phyloP scores from a whole-genome alignment of 35 echinoderm and acorn worm genomes.

The Strongylocentrotus purpuratus region DNA sequence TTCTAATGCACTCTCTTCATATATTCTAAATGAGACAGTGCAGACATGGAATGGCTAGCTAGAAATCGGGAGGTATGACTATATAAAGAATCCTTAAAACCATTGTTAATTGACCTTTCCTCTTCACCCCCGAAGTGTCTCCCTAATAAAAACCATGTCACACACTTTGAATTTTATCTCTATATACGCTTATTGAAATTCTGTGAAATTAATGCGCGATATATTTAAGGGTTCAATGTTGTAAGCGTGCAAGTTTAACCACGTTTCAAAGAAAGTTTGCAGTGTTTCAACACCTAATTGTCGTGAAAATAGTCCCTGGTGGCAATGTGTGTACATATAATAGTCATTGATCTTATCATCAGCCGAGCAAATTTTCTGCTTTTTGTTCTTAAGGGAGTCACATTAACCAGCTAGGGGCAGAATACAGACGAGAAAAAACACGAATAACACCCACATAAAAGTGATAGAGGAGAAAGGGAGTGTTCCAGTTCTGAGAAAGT shows the following conservation, averaged over 20 bases:
- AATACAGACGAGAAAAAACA: not conserved
- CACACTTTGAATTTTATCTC: not conserved
- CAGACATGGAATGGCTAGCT: not conserved
- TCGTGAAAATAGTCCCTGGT: not conserved
- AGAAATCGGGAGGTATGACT: not conserved
- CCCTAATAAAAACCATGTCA: not conserved
- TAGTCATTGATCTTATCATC: slow-evolving; percentile 3
- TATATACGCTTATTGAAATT: not conserved
- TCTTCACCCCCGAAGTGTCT: not conserved
- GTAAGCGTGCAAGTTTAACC: not conserved
- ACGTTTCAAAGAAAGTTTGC: not conserved
- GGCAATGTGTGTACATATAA: not conserved
- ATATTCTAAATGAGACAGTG: not conserved
- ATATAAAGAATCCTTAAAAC: not conserved
- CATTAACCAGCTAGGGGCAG: not conserved
- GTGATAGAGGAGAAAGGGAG: not conserved
- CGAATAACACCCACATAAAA: not conserved
- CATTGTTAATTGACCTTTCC: not conserved
- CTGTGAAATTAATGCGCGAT: no score
- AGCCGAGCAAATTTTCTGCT: not conserved
- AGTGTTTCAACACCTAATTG: not conserved
- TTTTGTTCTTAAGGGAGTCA: not conserved
- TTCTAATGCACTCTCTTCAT: not conserved
- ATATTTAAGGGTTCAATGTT: no score
- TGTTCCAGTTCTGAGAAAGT: slow-evolving; percentile 15